phyloP scores from a whole-genome alignment of 2,797 vertebrate genomes.

The Halcyon smyrnensis region DNA sequence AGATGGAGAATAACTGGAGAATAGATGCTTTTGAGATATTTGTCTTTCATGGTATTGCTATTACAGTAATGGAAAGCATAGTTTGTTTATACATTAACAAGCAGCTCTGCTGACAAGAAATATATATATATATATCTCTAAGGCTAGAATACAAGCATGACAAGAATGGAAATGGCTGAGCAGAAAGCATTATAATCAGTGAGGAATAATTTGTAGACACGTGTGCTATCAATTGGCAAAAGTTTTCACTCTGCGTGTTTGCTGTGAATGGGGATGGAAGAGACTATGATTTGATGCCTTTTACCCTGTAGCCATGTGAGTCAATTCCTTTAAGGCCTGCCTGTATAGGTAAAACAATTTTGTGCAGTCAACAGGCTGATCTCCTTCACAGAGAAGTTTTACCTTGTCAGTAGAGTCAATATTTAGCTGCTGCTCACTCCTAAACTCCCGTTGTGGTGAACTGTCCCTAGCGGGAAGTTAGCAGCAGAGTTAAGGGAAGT shows the following conservation, averaged over 20 bases:
- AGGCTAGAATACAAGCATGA: background rate
- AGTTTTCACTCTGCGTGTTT: background rate
- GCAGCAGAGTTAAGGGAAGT: too few species aligned
- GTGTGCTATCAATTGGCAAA: fast-evolving
- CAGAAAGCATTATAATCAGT: background rate
- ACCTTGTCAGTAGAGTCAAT: background rate
- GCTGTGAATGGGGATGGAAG: background rate
- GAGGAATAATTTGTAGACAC: background rate
- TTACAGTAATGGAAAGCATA: background rate
- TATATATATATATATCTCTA: too few species aligned
- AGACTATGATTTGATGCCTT: background rate
- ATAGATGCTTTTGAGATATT: background rate
- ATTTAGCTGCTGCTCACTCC: background rate
- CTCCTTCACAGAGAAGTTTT: background rate
- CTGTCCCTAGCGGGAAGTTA: background rate
- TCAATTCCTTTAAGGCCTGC: background rate
- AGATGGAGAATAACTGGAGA: background rate
- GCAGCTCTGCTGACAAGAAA: background rate
- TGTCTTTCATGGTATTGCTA: background rate
- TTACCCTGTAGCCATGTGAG: background rate
- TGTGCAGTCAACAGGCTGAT: background rate
- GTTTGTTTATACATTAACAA: background rate
- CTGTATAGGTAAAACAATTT: background rate
- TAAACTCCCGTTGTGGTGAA: fast-evolving
- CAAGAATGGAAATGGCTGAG: background rate